phyloP scores from a whole-genome alignment of 2,797 vertebrate species.

The Clamator glandarius region DNA sequence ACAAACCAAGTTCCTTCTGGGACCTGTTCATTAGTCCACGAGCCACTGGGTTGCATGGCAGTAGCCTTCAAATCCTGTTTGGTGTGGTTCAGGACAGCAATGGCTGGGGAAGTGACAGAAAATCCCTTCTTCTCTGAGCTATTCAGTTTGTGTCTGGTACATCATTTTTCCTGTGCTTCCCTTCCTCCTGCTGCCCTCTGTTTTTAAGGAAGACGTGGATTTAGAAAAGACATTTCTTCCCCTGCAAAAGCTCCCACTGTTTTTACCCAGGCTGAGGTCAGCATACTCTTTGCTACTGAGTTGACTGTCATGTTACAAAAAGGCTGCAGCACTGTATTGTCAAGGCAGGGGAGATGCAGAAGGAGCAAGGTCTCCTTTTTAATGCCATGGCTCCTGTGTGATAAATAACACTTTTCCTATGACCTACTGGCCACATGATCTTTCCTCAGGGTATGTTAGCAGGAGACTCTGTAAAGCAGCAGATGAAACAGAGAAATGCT shows the following conservation, averaged over 20 bases:
- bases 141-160: not conserved
- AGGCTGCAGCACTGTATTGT: not conserved
- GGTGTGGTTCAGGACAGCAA: not conserved
- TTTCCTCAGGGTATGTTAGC: conserved; percentile 37
- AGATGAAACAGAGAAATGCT: conserved; percentile 44
- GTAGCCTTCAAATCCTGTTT: not conserved
- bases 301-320: conserved; percentile 7
- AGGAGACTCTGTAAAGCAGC: conserved; percentile 37
- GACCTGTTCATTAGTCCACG: not conserved
- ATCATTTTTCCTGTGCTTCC: not conserved
- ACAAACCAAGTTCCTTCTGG: not conserved
- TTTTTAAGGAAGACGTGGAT: not conserved
- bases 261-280: conserved; percentile 18
- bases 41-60: not conserved
- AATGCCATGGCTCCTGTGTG: conserved; percentile 19
- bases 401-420: conserved; percentile 43
- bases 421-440: conserved; percentile 52
- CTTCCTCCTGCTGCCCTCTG: not conserved
- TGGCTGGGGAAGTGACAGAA: not conserved
- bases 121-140: not conserved
- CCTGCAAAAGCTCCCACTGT: not conserved
- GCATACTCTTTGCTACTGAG: not conserved
- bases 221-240: not conserved
- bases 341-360: conserved; percentile 1
- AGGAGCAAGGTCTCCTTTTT: conserved; percentile 40